phyloP scores from a whole-genome alignment of 2,797 vertebrate genomes.

The Pangasius krempfi region DNA sequence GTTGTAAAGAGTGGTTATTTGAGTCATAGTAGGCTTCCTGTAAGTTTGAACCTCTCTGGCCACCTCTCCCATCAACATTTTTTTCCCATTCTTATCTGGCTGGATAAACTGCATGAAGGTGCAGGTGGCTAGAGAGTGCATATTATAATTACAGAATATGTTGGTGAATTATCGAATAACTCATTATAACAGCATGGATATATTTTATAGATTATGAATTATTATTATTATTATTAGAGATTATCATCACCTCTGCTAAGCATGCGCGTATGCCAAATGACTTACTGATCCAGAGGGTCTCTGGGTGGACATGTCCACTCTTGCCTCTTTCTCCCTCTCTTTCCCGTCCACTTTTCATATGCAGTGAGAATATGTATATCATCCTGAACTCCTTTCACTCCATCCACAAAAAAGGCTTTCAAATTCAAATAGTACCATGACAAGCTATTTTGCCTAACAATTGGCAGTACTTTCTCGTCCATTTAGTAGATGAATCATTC shows the following conservation, averaged over 20 bases:
- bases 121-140: not conserved
- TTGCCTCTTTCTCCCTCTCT: not conserved
- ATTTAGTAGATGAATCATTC: conserved; percentile 48
- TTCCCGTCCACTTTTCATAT: conserved; percentile 37
- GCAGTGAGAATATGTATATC: conserved; percentile 55
- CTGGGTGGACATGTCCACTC: not conserved
- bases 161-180: not conserved
- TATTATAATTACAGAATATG: not conserved
- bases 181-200: not conserved
- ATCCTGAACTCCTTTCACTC: conserved; percentile 54
- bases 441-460: conserved; percentile 62
- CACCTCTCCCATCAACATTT: not conserved
- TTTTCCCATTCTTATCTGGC: not conserved
- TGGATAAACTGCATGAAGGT: not conserved
- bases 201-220: not conserved
- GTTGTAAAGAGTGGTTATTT: not conserved
- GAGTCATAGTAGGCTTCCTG: not conserved
- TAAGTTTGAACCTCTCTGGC: not conserved
- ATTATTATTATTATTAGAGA: too few relatives aligned
- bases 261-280: not conserved
- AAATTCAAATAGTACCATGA: conserved; percentile 63
- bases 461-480: conserved; percentile 32
- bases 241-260: not conserved
- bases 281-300: not conserved
- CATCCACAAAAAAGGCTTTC: conserved; percentile 56